Evolutionary conservation across 2,888 invertebrate species (phyloP).

Genomic region (Polymixis flavicincta): DNA sequence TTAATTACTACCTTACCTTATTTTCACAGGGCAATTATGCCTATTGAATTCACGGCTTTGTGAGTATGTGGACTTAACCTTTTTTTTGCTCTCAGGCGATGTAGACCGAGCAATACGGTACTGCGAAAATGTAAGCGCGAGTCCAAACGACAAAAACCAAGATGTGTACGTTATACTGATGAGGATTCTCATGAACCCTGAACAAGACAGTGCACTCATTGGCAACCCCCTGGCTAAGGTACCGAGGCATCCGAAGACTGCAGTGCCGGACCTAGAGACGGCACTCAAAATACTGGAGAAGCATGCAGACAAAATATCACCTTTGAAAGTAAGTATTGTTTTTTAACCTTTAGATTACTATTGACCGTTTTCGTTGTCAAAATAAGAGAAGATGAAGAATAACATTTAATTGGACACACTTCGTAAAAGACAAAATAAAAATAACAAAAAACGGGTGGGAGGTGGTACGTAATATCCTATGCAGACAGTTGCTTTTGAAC

Average conservation of each 20-base stretch:
- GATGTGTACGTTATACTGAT: constrained; percentile 92
- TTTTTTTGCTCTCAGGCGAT: constrained; percentile 89
- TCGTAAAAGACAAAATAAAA: too few relatives aligned
- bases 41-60: neutral
- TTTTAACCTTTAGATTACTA: neutral
- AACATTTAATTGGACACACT: too few relatives aligned
- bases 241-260: constrained; percentile 90
- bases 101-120: constrained; percentile 95
- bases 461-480: too few relatives aligned
- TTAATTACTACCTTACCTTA: too few relatives aligned
- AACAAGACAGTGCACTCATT: constrained; percentile 74
- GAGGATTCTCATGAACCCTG: constrained; percentile 86
- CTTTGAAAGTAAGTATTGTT: constrained; percentile 91
- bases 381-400: too few relatives aligned
- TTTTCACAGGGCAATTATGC: neutral
- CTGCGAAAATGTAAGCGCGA: constrained; percentile 93
- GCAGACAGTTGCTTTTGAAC: neutral
- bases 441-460: too few relatives aligned
- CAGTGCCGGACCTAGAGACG: constrained; percentile 94
- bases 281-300: constrained; percentile 95
- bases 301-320: constrained; percentile 96
- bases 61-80: neutral
- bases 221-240: constrained; percentile 86
- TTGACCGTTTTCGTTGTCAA: neutral
- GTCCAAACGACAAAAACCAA: constrained; percentile 77